These are phyloP conservation scores for Esperia sulphurella DNA, from an alignment of 2,888 invertebrate genomes.

Conservation along the genomic window DNA sequence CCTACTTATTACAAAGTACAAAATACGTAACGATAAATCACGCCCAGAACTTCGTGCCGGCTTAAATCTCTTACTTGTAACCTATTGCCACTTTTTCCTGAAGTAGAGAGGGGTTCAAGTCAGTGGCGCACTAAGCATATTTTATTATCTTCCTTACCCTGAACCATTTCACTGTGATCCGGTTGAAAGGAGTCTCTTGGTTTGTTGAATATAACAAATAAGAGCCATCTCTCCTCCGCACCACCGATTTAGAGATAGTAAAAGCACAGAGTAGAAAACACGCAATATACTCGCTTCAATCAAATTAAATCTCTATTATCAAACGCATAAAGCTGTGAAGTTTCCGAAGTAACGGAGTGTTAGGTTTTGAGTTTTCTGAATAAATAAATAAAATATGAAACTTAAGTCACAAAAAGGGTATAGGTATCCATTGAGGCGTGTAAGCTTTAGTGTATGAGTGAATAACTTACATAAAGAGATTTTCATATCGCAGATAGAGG, in stretches of 20 bases:
- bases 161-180: constrained; percentile 10
- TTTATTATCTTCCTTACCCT: constrained; percentile 2
- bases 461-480: not conserved
- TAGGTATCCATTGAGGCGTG: too few relatives aligned
- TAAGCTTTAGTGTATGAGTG: not conserved
- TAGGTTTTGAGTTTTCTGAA: too few relatives aligned
- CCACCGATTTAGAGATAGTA: constrained; percentile 30
- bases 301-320: too few relatives aligned
- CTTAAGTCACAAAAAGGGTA: too few relatives aligned
- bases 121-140: not conserved
- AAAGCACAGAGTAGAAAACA: constrained; percentile 10
- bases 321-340: too few relatives aligned
- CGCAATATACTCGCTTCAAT: not conserved
- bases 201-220: constrained; percentile 41
- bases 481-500: too few relatives aligned
- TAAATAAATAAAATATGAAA: too few relatives aligned
- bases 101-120: not conserved
- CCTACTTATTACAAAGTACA: too few relatives aligned
- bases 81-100: not conserved
- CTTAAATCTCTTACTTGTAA: too few relatives aligned
- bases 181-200: constrained; percentile 10
- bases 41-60: too few relatives aligned
- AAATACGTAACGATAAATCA: too few relatives aligned
- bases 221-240: constrained; percentile 30
- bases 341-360: too few relatives aligned